Percentiles rank a stretch among this genome's conserved stretches.
Evolutionary conservation across 2,888 invertebrate species (phyloP).

Genomic region (Harpalus rubripes): DNA sequence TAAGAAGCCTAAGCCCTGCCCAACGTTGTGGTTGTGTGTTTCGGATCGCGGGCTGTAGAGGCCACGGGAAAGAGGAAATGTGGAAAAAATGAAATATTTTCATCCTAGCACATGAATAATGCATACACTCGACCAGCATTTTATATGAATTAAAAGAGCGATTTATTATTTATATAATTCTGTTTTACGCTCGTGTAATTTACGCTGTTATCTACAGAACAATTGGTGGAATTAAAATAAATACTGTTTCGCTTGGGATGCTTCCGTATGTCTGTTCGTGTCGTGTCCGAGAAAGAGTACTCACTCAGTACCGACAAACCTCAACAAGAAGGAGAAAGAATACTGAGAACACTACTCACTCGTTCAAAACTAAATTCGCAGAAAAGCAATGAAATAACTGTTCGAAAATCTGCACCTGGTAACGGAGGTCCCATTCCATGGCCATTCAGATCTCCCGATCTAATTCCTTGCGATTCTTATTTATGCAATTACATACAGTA

Average conservation of each 20-base stretch:
- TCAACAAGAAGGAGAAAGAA: not conserved
- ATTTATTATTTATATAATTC: slow-evolving; percentile 67
- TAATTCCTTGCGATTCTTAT: too few relatives aligned
- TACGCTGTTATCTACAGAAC: slow-evolving; percentile 61
- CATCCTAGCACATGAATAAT: slow-evolving; percentile 60
- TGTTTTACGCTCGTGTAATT: slow-evolving; percentile 66
- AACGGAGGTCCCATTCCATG: too few relatives aligned
- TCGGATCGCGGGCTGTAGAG: slow-evolving; percentile 57
- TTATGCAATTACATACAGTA: too few relatives aligned
- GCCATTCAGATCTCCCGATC: too few relatives aligned
- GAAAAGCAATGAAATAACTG: too few relatives aligned
- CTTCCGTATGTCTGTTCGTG: slow-evolving; percentile 49
- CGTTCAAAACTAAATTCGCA: too few relatives aligned
- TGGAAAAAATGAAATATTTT: slow-evolving; percentile 61
- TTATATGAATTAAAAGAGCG: slow-evolving; percentile 64
- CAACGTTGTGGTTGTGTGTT: slow-evolving; percentile 12
- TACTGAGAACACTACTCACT: not conserved
- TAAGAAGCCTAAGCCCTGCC: not conserved
- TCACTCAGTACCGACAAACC: not conserved
- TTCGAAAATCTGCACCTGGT: too few relatives aligned
- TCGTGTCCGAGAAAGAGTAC: not conserved
- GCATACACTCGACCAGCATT: slow-evolving; percentile 44
- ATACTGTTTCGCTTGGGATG: slow-evolving; percentile 63
- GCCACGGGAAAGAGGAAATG: slow-evolving; percentile 56
- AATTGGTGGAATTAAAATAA: slow-evolving; percentile 63